A percentile compares a stretch with the other conserved stretches of the same genome.
Evolutionary conservation across 2,888 invertebrate species (phyloP).

Genomic region (Capitulum mitella): DNA sequence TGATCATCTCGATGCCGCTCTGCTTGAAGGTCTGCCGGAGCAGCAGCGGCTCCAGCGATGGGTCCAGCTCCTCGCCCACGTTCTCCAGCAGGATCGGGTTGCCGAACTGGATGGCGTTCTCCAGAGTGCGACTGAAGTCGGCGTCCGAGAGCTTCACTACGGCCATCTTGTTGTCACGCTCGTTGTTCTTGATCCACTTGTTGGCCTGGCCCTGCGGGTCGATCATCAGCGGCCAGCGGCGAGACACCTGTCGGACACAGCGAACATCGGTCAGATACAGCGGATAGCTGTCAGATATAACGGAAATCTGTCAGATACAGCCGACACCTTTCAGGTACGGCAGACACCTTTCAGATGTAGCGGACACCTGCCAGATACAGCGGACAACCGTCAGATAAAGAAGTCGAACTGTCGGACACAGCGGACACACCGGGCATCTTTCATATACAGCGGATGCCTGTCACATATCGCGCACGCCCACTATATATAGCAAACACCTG

Average conservation of each 20-base stretch:
- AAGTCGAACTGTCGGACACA: too few species aligned
- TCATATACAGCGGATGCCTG: too few species aligned
- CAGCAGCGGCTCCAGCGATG: conserved; percentile 63
- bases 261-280: neutral
- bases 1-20: conserved; percentile 65
- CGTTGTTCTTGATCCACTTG: conserved; percentile 92
- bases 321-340: too few species aligned
- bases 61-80: conserved; percentile 57
- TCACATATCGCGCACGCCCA: too few species aligned
- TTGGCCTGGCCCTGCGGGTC: conserved; percentile 95
- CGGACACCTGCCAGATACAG: too few species aligned
- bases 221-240: conserved; percentile 89
- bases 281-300: too few species aligned
- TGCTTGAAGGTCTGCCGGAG: conserved; percentile 70
- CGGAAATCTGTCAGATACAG: too few species aligned
- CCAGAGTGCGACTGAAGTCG: conserved; percentile 71
- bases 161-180: conserved; percentile 67
- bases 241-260: conserved; percentile 44
- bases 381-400: too few species aligned
- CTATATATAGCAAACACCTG: too few species aligned
- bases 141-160: conserved; percentile 76
- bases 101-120: conserved; percentile 70
- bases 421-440: too few species aligned
- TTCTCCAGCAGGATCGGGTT: conserved; percentile 79
- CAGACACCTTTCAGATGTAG: too few species aligned